Base-by-base conservation (phyloP, 2,888 invertebrate species). In the Spodoptera picta region DNA sequence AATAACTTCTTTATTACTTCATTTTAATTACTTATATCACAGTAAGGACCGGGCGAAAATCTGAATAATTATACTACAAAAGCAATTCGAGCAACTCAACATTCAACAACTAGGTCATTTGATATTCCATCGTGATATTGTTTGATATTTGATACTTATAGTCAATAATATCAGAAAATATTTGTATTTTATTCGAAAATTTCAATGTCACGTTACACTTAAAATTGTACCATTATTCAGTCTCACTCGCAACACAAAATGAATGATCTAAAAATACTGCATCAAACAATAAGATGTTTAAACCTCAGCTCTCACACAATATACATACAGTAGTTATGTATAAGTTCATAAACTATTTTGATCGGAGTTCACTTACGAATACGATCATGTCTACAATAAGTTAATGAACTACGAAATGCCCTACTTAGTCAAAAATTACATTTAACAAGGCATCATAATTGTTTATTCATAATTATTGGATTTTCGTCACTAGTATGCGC, bases 401-500 rank as follows among this genome's bases (percentile, higher is more conserved):
- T 92, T 94, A 93, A 88, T 91, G 90, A 91, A 89, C 92, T 92
- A 93, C 87, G 86, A 93, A 94, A 93, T 93, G 94, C 93, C 94
- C 92, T 91, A 91, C 90, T 88, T 89, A 91, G 89, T 92, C 91
- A 92, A 91, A 87, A 85, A 90, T 91, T 92, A 93, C 91, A 91
- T 88, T 90, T 83, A 89, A 90, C 92, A 93, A 94, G 94, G 93
- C 93, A 93, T 92, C 91, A 87, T 87, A 83, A 82, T 79, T 80
- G 88, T 87, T 89, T 87, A 90, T 91, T 87, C 90, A 89, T 93
- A 90, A 92, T 94, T 94, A 94, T 94, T 94, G 94, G 94, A 94
- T 94, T 92, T 92, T 93, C 94, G 94, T 94, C 87, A 93, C 92
- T 94, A 94, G 86, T 92, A 91, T 94, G 94, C 94, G 94, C 94